These are phyloP conservation scores for Cottoperca gobio DNA, from an alignment of 2,797 vertebrate species.

Conservation along the genomic window DNA sequence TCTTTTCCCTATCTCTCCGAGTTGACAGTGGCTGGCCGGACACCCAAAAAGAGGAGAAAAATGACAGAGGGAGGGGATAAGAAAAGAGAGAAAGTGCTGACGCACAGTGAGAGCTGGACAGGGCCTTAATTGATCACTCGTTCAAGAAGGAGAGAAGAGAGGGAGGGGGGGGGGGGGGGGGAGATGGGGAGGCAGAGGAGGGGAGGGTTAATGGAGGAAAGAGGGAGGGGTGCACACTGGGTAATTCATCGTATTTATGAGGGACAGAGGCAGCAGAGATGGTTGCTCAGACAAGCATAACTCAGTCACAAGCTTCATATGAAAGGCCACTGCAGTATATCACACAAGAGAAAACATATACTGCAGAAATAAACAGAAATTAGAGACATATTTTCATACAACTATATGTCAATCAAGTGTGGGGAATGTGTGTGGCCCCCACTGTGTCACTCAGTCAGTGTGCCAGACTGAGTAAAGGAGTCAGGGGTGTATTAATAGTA, in stretches of 20 bases:
- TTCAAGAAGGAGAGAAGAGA: slow-evolving; percentile 65
- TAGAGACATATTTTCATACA: slow-evolving; percentile 41
- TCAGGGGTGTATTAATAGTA: slow-evolving; percentile 70
- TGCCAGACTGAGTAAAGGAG: slow-evolving; percentile 47
- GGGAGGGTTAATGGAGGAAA: slow-evolving; percentile 77
- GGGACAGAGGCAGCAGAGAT: slow-evolving; percentile 62
- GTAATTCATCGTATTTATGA: slow-evolving; percentile 78
- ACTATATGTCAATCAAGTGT: background rate
- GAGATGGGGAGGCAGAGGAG: slow-evolving; percentile 26
- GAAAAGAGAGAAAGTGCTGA: slow-evolving; percentile 80
- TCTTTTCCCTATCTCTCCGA: slow-evolving; percentile 52
- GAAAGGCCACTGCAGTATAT: slow-evolving; percentile 72
- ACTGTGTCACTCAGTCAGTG: slow-evolving; percentile 55
- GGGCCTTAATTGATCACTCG: slow-evolving; percentile 85
- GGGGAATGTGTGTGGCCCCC: slow-evolving; percentile 26
- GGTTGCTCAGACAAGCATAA: slow-evolving; percentile 68
- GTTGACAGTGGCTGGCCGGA: slow-evolving; percentile 48
- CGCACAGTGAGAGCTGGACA: slow-evolving; percentile 57
- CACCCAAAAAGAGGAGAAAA: slow-evolving; percentile 66
- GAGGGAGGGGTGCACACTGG: slow-evolving; percentile 59
- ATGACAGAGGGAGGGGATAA: slow-evolving; percentile 62
- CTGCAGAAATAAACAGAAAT: slow-evolving; percentile 62
- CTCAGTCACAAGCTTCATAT: slow-evolving; percentile 73
- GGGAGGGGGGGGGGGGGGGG: slow-evolving; percentile 9
- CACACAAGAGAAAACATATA: slow-evolving; percentile 49